These are phyloP conservation scores for Morbakka virulenta DNA, from an alignment of 30 jellyfish, hydroid and myxozoan genomes.

Conservation along the genomic window DNA sequence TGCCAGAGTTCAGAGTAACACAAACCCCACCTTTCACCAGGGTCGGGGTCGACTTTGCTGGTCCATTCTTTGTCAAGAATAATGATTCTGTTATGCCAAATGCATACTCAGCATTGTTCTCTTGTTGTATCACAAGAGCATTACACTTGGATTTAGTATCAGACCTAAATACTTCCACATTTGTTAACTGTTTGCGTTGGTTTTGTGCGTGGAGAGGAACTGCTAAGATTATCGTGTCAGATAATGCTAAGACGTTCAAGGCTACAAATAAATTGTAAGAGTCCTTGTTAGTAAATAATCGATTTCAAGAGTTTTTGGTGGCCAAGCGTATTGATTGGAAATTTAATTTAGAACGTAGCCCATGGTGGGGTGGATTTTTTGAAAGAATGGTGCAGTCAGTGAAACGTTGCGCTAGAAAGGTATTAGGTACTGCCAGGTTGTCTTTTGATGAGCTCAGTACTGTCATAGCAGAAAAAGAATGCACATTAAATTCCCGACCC, in stretches of 20 bases:
- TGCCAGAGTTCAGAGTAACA: slow-evolving; percentile 18
- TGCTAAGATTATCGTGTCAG: not conserved
- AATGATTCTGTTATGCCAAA: too few relatives aligned
- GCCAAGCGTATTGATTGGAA: slow-evolving; percentile 1
- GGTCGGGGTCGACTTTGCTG: too few relatives aligned
- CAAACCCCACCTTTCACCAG: slow-evolving; percentile 24
- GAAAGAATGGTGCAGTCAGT: slow-evolving; percentile 13
- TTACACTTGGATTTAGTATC: slow-evolving; percentile 1
- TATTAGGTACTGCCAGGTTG: slow-evolving; percentile 16
- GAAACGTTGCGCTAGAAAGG: slow-evolving; percentile 1
- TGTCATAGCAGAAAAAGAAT: slow-evolving; percentile 13
- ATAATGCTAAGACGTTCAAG: slow-evolving; percentile 16
- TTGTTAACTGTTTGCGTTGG: slow-evolving; percentile 3
- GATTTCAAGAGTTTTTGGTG: not conserved
- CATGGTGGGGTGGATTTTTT: slow-evolving; percentile 36
- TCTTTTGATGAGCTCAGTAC: slow-evolving; percentile 20
- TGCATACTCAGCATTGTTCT: too few relatives aligned
- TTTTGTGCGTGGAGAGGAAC: slow-evolving; percentile 21
- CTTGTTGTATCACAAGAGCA: too few relatives aligned
- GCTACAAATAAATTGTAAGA: not conserved
- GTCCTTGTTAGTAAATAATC: not conserved
- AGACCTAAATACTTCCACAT: not conserved
- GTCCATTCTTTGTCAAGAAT: too few relatives aligned
- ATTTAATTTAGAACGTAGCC: slow-evolving; percentile 10
- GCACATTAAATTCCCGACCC: slow-evolving; percentile 13